Percentiles rank a stretch among this genome's conserved stretches.
These are phyloP conservation scores for Heliconius sara DNA, from an alignment of 2,888 invertebrate genomes.

Conservation along the genomic window DNA sequence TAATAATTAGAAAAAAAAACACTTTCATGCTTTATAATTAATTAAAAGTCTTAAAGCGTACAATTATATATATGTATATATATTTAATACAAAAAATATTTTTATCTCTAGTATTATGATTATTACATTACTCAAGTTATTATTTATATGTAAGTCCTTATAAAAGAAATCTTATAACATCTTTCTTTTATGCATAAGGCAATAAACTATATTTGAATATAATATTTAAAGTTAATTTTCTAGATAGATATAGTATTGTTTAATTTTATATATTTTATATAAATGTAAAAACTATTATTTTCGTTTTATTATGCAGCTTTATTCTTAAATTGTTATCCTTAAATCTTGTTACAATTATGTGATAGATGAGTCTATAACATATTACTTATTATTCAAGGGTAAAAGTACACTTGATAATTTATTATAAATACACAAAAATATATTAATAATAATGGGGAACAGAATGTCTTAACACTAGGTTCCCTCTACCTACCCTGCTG, in stretches of 20 bases:
- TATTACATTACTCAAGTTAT: not conserved
- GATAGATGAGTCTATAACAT: not conserved
- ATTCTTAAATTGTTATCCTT: not conserved
- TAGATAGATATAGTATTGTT: too few species aligned
- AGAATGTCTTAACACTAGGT: too few species aligned
- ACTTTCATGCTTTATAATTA: too few species aligned
- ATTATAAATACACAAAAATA: too few species aligned
- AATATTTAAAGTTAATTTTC: not conserved
- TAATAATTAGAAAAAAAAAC: too few species aligned
- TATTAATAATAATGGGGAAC: too few species aligned
- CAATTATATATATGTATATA: too few species aligned
- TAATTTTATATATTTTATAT: not conserved
- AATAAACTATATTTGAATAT: not conserved
- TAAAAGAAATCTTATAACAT: not conserved
- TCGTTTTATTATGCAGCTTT: not conserved
- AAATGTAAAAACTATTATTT: not conserved
- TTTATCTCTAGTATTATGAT: not conserved
- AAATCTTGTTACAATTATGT: not conserved
- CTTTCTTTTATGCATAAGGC: not conserved
- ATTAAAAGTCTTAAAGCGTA: too few species aligned
- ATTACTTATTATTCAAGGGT: not conserved
- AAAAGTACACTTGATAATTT: constrained; percentile 7
- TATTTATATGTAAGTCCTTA: not conserved
- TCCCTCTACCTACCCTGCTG: too few species aligned
- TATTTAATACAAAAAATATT: not conserved